Base-by-base conservation (phyloP, 2,113 vertebrate genomes). In the Psophia crepitans region DNA sequence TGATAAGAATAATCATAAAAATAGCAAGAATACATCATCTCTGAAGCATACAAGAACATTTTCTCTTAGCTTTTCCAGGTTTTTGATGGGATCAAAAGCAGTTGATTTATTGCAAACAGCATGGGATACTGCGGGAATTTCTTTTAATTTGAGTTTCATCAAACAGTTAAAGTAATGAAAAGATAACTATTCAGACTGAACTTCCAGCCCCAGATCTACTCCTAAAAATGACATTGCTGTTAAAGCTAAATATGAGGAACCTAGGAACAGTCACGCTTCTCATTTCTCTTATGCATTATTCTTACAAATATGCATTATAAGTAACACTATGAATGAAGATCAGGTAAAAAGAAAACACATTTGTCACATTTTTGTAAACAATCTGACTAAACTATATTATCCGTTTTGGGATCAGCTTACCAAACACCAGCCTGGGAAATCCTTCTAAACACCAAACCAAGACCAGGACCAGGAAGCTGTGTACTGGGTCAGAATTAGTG, bases 81-180 rank as follows among this genome's bases (percentile, higher is more conserved):
- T 97, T 94, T 64, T 85, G 16, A 94, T 76, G 49, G 60, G 33
- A 94, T 93, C 53, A 86, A 91, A 96, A 95, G 71, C 80, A 87
- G 69, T 7, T 91, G 71, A 95, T 94, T 93, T 96, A 95, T 35
- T 84, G 41, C 54, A 84, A 87, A 77, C 20, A 80, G 44, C 68
- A 83, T 46, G 82, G 85, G 92, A 91, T 68, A 92, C 49, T 87
- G 73, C 71, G 27, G 60, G 71, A 94, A 77, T 56, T 75, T 86
- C 6, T 58, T 97, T 96, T 86, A 94, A 87, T 85, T 43, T 58
- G 54, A 66, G 23, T 71, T 93, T 91, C 44, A 85, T 82, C 87
- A 83, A 96, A 80, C 64, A 84, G 60, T 44, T 43, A 86, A 33
- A 94, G 90, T 89, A 94, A 91, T 33, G 73, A 80, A 86, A 85